These are phyloP conservation scores for Pollenia angustigena DNA, from an alignment of 2,888 invertebrate species.

Conservation along the genomic window DNA sequence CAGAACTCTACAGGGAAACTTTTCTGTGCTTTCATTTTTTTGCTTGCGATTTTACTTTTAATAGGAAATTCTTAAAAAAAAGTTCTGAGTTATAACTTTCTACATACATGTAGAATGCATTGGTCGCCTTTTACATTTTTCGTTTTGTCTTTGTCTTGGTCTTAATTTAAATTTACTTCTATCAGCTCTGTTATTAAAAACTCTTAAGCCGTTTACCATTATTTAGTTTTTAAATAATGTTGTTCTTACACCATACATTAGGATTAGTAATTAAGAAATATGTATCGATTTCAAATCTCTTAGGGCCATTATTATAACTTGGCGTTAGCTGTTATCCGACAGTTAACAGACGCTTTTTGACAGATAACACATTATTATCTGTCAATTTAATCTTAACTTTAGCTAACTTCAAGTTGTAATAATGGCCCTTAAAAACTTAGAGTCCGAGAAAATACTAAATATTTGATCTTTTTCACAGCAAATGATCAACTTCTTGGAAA, in stretches of 20 bases:
- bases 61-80: conserved; percentile 31
- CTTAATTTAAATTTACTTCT: background rate
- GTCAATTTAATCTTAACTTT: too few relatives aligned
- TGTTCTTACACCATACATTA: background rate
- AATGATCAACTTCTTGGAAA: background rate
- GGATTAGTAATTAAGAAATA: background rate
- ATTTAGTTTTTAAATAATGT: too few relatives aligned
- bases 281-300: background rate
- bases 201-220: too few relatives aligned
- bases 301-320: too few relatives aligned
- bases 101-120: too few relatives aligned
- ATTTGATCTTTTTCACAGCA: background rate
- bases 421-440: conserved; percentile 1
- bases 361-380: too few relatives aligned
- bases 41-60: background rate
- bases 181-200: too few relatives aligned
- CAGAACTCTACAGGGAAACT: conserved; percentile 35
- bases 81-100: too few relatives aligned
- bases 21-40: conserved; percentile 8
- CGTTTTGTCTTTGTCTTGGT: background rate
- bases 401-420: too few relatives aligned
- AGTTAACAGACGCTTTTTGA: too few relatives aligned
- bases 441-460: background rate
- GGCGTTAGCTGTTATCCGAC: too few relatives aligned
- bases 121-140: too few relatives aligned